These are phyloP conservation scores for Myopa testacea DNA, from an alignment of 2,888 invertebrate genomes.

Conservation along the genomic window DNA sequence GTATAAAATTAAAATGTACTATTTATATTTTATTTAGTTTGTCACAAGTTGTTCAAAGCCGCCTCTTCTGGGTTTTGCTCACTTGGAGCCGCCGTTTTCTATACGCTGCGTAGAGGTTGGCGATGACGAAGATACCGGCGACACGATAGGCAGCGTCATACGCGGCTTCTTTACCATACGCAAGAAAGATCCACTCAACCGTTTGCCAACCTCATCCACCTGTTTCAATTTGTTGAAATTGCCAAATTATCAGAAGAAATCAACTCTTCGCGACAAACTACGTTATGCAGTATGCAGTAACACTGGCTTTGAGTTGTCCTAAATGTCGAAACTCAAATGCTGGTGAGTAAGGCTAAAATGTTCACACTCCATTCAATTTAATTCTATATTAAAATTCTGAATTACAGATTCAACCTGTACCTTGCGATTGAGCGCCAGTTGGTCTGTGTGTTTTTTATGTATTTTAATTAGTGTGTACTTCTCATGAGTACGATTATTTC, in stretches of 20 bases:
- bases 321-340: conserved; percentile 56
- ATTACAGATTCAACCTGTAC: not conserved
- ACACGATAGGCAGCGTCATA: conserved; percentile 87
- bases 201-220: conserved; percentile 98
- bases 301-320: conserved; percentile 99
- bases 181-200: conserved; percentile 92
- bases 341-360: not conserved
- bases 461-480: not conserved
- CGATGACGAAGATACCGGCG: conserved; percentile 94
- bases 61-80: conserved; percentile 94
- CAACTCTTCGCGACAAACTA: conserved; percentile 93
- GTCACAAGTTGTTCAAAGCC: conserved; percentile 97
- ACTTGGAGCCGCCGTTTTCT: conserved; percentile 97
- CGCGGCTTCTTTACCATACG: conserved; percentile 98
- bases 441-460: not conserved
- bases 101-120: conserved; percentile 99
- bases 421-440: not conserved
- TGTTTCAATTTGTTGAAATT: conserved; percentile 98
- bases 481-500: not conserved
- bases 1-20: not conserved
- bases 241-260: conserved; percentile 98
- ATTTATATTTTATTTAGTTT: conserved; percentile 71
- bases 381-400: too few species aligned
- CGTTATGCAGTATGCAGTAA: conserved; percentile 97
- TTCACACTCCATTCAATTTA: too few species aligned